phyloP scores from a whole-genome alignment of 2,888 invertebrate genomes.

The Pterostichus madidus region DNA sequence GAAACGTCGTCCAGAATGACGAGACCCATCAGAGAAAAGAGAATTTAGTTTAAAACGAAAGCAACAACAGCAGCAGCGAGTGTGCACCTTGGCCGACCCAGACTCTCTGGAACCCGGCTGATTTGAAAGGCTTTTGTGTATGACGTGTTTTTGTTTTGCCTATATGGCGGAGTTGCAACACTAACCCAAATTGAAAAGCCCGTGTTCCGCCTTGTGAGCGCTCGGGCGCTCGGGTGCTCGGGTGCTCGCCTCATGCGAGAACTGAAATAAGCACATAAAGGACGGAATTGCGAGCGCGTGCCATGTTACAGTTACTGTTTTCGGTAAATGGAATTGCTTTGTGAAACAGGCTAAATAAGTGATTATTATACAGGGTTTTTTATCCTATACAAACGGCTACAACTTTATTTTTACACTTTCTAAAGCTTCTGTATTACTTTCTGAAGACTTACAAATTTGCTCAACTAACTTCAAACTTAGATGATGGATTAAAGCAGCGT shows the following conservation, averaged over 20 bases:
- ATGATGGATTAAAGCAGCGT: not conserved
- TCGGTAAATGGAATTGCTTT: slow-evolving; percentile 56
- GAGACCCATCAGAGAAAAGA: slow-evolving; percentile 19
- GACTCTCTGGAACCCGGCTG: slow-evolving; percentile 1
- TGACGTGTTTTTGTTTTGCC: slow-evolving; percentile 50
- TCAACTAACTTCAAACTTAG: not conserved
- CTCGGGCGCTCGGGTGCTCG: not conserved
- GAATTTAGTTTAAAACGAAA: slow-evolving; percentile 40
- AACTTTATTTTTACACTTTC: slow-evolving; percentile 43
- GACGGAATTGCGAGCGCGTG: slow-evolving; percentile 33
- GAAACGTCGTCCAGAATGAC: slow-evolving; percentile 23
- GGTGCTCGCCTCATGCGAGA: slow-evolving; percentile 3
- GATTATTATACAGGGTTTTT: slow-evolving; percentile 45
- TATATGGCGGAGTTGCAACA: slow-evolving; percentile 32
- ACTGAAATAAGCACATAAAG: slow-evolving; percentile 43
- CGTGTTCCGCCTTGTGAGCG: not conserved
- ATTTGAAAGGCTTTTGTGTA: slow-evolving; percentile 53
- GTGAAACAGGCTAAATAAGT: slow-evolving; percentile 54
- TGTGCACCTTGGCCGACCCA: not conserved
- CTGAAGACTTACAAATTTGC: slow-evolving; percentile 20
- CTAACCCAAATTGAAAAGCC: slow-evolving; percentile 49
- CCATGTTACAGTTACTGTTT: slow-evolving; percentile 48
- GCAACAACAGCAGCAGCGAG: not conserved
- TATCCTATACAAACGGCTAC: slow-evolving; percentile 19
- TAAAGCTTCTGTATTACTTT: slow-evolving; percentile 19